phyloP scores from a whole-genome alignment of 2,797 vertebrate species.

The Typhlichthys subterraneus region DNA sequence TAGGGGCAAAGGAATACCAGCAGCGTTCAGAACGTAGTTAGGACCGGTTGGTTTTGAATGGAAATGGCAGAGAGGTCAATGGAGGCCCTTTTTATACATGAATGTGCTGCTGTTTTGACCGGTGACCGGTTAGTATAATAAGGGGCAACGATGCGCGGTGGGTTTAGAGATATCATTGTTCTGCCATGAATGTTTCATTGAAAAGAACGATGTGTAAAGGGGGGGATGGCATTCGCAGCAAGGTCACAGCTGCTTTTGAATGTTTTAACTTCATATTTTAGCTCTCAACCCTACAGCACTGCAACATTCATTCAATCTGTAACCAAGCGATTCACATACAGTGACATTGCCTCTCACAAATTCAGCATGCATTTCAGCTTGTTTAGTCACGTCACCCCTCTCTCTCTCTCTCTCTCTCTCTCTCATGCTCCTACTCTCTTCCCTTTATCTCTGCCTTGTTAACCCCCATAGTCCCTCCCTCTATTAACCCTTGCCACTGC shows the following conservation, averaged over 20 bases:
- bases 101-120: slow-evolving; percentile 12
- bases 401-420: slow-evolving; percentile 12
- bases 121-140: neutral
- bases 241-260: slow-evolving; percentile 21
- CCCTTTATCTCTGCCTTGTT: slow-evolving; percentile 16
- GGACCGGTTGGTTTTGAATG: neutral
- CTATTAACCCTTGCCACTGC: slow-evolving; percentile 46
- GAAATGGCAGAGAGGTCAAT: slow-evolving; percentile 13
- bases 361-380: slow-evolving; percentile 29
- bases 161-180: slow-evolving; percentile 1
- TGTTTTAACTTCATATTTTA: slow-evolving; percentile 16
- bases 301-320: slow-evolving; percentile 50
- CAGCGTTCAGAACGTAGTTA: slow-evolving; percentile 42
- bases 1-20: slow-evolving; percentile 15
- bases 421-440: neutral
- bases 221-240: slow-evolving; percentile 11
- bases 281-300: slow-evolving; percentile 21
- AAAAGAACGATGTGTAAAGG: slow-evolving; percentile 14
- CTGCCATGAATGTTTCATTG: neutral
- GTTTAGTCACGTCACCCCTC: slow-evolving; percentile 42
- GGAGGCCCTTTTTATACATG: slow-evolving; percentile 38
- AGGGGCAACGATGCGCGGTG: neutral
- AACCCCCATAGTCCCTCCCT: slow-evolving; percentile 40
- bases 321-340: slow-evolving; percentile 33
- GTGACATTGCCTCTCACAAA: slow-evolving; percentile 33